Evolutionary conservation across 2,888 invertebrate species (phyloP), one percentile per base, ranked within the genome.

Genomic region (Plebejus melissa): DNA sequence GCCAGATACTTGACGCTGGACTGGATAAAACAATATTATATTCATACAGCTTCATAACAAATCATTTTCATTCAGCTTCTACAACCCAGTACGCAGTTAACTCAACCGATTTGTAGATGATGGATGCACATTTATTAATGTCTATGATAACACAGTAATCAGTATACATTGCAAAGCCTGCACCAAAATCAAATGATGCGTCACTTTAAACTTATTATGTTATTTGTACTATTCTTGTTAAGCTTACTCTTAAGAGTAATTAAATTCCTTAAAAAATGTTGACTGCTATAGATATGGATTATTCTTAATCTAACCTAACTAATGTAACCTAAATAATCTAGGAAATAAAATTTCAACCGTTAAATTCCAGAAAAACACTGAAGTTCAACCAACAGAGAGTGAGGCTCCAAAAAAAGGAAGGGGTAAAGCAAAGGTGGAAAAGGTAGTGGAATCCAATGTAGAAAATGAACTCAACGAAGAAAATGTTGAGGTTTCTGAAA

Each of bases 371-470:
- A 93, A 93, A 87, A 81, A 86, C 79, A 83, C 85, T 78, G 90
- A 90, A 79, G 83, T 86, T 60, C 89, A 90, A 83, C 82, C 84
- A 76, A 79, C 84, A 72, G 89, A 88, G 79, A 86, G 78, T 83
- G 91, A 89, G 81, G 88, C 82, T 75, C 83, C 90, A 46, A 90
- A 90, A 83, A 91, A 90, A 80, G 88, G 88, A 36, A 84, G 88
- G 81, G 89, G 90, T 0, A 92, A 90, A 84, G 85, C 84, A 46
- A 93, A 93, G 83, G 82, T 78, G 32, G 65, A 65, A 65, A 65
- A 32, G 76, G 81, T 83, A 70, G 81, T 83, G 79, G 87, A 85
- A 32, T 77, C 78, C 41, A 83, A 84, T 22, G 75, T 78, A 41
- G 84, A 83, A 77, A 82, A 82, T 76, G 87, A 87, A 74, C 74